phyloP scores from a whole-genome alignment of 2,113 vertebrate genomes.

The Cyphomyrus plagiostoma region DNA sequence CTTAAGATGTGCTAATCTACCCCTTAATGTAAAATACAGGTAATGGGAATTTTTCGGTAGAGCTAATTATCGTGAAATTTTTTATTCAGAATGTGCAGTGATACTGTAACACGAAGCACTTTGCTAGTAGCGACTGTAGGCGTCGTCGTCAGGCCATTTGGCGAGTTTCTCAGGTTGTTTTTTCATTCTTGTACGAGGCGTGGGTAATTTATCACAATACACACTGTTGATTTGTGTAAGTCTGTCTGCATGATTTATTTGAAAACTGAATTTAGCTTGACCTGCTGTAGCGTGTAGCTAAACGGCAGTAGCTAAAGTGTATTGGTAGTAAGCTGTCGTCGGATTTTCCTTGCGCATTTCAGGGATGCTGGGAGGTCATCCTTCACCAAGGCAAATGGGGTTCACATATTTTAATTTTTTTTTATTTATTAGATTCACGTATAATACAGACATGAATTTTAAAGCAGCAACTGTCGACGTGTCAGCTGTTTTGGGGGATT shows the following conservation, averaged over 20 bases:
- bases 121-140: not conserved
- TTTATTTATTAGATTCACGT: not conserved
- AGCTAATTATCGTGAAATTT: not conserved
- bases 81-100: not conserved
- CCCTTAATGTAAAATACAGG: not conserved
- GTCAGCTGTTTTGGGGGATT: not conserved
- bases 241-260: not conserved
- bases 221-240: not conserved
- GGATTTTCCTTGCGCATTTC: not conserved
- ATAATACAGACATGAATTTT: not conserved
- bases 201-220: not conserved
- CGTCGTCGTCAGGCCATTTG: not conserved
- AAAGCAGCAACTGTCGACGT: not conserved
- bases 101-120: not conserved
- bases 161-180: not conserved
- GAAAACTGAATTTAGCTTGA: not conserved
- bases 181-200: not conserved
- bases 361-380: not conserved
- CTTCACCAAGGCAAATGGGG: not conserved
- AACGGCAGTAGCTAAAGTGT: not conserved
- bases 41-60: not conserved
- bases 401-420: not conserved
- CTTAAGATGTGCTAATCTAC: not conserved
- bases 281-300: no score
- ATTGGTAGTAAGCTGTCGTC: not conserved